Percentiles rank a stretch among this genome's conserved stretches.
Conservation (phyloP, 2,888 invertebrate species). For the Zygogramma bicolorata region DNA sequence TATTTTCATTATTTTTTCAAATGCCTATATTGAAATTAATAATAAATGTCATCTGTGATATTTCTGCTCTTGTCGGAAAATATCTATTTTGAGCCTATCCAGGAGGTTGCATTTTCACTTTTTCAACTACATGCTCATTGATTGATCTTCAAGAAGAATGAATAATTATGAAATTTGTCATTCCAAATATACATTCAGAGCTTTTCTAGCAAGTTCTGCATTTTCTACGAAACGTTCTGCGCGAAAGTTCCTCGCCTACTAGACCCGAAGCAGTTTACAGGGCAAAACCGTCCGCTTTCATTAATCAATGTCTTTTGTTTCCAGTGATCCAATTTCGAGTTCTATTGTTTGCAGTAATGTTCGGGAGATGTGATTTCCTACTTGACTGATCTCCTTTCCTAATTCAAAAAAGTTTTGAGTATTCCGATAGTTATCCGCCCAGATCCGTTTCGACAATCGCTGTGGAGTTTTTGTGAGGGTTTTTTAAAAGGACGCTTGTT, state of each 20-base stretch:
- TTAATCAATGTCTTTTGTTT: conserved; percentile 66
- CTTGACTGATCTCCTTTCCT: conserved; percentile 54
- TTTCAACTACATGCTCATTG: too few relatives aligned
- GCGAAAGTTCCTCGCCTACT: conserved; percentile 15
- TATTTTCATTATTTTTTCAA: too few relatives aligned
- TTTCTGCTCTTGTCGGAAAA: too few relatives aligned
- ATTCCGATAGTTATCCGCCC: conserved; percentile 34
- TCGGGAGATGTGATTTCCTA: conserved; percentile 58
- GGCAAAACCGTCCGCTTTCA: conserved; percentile 60
- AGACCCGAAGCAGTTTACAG: conserved; percentile 60
- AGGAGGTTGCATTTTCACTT: too few relatives aligned
- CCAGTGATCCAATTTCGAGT: conserved; percentile 65
- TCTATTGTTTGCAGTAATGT: conserved; percentile 62
- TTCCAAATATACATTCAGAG: too few relatives aligned
- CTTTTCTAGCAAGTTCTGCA: too few relatives aligned
- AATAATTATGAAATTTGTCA: too few relatives aligned
- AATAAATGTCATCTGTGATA: too few relatives aligned
- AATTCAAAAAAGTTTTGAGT: conserved; percentile 55
- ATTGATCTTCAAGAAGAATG: too few relatives aligned
- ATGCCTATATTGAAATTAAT: too few relatives aligned
- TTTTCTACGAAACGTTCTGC: not conserved
- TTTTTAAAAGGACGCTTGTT: not conserved
- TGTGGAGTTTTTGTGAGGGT: not conserved
- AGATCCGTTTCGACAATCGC: conserved; percentile 19
- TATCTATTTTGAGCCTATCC: too few relatives aligned